Base-by-base conservation (phyloP, 2,888 invertebrate species). In the Cephus spinipes region DNA sequence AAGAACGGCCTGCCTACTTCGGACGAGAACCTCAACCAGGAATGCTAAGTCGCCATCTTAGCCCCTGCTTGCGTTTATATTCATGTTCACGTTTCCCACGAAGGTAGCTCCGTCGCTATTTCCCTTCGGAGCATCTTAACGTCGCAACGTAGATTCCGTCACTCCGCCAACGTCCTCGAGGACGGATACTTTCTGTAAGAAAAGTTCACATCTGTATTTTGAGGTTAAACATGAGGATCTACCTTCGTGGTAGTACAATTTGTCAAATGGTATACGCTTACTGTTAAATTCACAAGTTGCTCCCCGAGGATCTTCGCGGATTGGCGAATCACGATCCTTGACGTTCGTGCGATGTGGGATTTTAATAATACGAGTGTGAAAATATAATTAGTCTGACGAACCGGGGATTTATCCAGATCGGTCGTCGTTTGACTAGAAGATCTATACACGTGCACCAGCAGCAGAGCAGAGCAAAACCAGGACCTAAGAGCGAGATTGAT, bases 21-120 rank as follows among this genome's bases (percentile, higher is more conserved):
- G 87, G 89, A 90, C 84, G 89, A 90, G 87, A 90, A 89, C 85
- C 90, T 90, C 86, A 90, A 89, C 86, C 90, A 90, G 88, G 90
- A 90, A 85, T 88, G 87, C 87, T 91, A 91, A 79, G 82, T 80
- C 76, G 77, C 76, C 81, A 80, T 40, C 74, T 80, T 79, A 68
- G 75, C n/a, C 78, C 80, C 69, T 76, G 74, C 36, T 73, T 76
- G 68, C 68, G 35, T 73, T 68, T 69, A 55, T 34, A 34, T 73
- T 73, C 12, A n/a, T 35, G 74, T 36, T 74, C 23, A 33, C 74
- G 35, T 36, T 74, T 33, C 11, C 74, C 35, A 36, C 3, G 35
- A 33, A 55, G 23, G 23, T 23, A 55, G 55, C 55, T 55, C 23
- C 55, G 23, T 23, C 55, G 55, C 9, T 9, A 55, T 55, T 55